Conservation (phyloP, 2,113 vertebrate species). For the Sinocyclocheilus maitianheensis region DNA sequence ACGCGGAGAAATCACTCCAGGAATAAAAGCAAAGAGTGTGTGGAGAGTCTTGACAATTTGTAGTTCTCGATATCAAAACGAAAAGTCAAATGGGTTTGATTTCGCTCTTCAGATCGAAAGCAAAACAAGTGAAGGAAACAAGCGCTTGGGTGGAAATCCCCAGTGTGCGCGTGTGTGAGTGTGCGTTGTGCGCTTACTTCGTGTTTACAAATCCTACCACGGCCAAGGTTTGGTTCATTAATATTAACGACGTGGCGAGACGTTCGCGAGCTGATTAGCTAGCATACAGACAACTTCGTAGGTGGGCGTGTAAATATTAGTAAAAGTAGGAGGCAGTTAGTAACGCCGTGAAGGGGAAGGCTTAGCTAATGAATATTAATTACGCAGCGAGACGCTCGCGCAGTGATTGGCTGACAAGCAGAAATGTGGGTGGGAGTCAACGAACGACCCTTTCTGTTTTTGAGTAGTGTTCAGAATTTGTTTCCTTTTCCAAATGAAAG, state of each 20-base stretch:
- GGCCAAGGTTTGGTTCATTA: not conserved
- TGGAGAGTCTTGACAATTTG: conserved; percentile 16
- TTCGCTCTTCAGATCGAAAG: conserved; percentile 90
- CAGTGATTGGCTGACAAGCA: not conserved
- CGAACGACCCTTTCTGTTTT: too few relatives aligned
- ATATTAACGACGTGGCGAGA: not conserved
- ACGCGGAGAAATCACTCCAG: conserved; percentile 9
- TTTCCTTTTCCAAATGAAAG: too few relatives aligned
- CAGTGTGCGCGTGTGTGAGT: conserved; percentile 70
- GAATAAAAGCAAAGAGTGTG: conserved; percentile 3
- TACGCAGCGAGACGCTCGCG: not conserved
- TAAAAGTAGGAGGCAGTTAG: not conserved
- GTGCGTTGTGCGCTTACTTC: conserved; percentile 5
- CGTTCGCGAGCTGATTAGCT: not conserved
- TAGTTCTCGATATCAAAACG: conserved; percentile 74
- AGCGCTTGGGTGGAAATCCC: conserved; percentile 83
- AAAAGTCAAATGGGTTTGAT: conserved; percentile 79
- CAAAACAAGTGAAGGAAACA: conserved; percentile 92
- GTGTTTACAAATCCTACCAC: conserved; percentile 16
- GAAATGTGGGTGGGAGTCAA: not conserved
- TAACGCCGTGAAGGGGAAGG: not conserved
- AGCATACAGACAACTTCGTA: not conserved
- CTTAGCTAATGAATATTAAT: not conserved
- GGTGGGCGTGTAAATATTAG: not conserved
- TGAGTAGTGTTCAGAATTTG: too few relatives aligned